Evolutionary conservation across 1,140 invertebrate species (phyloP).

Genomic region (Drosophila melanogaster): Release_6_plus_ISO1_MT NC_004354.4:13574001-13574500

Average conservation of each 20-base stretch:
- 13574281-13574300: conserved; percentile 22
- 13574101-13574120: conserved; percentile 30
- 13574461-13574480: no score
- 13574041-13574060: neutral
- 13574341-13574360: conserved; percentile 8
- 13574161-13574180: conserved; percentile 28
- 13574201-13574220: conserved; percentile 10
- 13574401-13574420: neutral
- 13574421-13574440: neutral
- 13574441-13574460: neutral
- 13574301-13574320: conserved; percentile 39
- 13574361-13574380: conserved; percentile 10
- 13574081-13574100: neutral
- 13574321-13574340: conserved; percentile 38
- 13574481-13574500: no score
- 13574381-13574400: conserved; percentile 13
- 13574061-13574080: neutral
- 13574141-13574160: conserved; percentile 31
- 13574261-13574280: neutral
- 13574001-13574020: neutral
- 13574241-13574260: neutral
- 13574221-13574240: conserved; percentile 14
- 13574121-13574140: conserved; percentile 21
- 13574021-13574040: neutral
- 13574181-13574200: conserved; percentile 13